Evolutionary conservation across 1,140 invertebrate species (phyloP), one percentile per base, ranked within the genome.

Genomic region (Anoplolepis gracilipes): DNA sequence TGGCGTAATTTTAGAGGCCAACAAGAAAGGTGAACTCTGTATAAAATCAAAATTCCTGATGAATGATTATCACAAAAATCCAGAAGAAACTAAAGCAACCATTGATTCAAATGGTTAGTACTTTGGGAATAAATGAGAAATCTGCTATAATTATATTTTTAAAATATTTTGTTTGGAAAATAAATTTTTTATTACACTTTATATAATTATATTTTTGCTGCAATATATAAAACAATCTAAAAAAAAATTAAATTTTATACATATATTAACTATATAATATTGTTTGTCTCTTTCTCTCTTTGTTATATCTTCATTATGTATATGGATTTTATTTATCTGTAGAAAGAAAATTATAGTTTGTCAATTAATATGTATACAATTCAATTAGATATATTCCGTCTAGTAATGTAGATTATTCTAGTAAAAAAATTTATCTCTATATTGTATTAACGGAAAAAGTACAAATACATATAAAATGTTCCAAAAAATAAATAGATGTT

Each of bases 61-160:
- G 91, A 88, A 77, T 2, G 76, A 70, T 53, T 93, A 93, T 69
- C 85, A 88, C 49, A 87, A 84, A 33, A 92, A 93, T 87, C 82
- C 88, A 16, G 84, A 95, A 85, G 94, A 94, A 7, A 96, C 95
- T 0, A 90, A 88, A 16, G 93, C 95, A 65, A 93, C 92, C 0
- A 93, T 96, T 22, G 95, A 95, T 76, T 79, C 84, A 10, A 94
- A 96, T 57, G 96, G 97, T 96, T 8, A 70, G 30, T 53, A 19
- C 22, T 78, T 3, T 30, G 10, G 25, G 10, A 53, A 28, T 42
- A 76, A 62, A 76, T 73, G 0, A 36, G 16, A n/a, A n/a, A 55
- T 62, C 1, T n/a, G 8, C 0, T n/a, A 13, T 55, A 11, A 0
- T 1, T 1, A 76, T 25, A 76, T 39, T 7, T 61, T 67, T 13